Evolutionary conservation across 2,888 invertebrate genomes (phyloP).

Genomic region (Leucophenga maculata): DNA sequence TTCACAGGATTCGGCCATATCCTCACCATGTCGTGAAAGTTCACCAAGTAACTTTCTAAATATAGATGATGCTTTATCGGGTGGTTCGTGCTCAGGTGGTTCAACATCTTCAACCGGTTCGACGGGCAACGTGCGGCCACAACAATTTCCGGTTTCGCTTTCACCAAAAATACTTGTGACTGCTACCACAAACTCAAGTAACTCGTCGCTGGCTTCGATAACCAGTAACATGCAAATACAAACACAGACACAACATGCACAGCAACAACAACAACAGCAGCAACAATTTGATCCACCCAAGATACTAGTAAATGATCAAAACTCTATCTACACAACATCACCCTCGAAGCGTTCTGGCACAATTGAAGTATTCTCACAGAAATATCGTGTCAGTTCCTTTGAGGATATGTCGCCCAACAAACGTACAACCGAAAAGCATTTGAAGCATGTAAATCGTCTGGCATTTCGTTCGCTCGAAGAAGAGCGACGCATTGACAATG

Average conservation of each 20-base stretch:
- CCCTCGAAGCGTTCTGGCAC: conserved; percentile 72
- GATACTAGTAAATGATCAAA: conserved; percentile 72
- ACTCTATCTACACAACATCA: conserved; percentile 72
- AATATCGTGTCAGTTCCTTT: conserved; percentile 72
- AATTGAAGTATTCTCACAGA: conserved; percentile 72
- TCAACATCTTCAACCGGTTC: conserved; percentile 60
- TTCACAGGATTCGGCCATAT: conserved; percentile 71
- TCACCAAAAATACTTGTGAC: conserved; percentile 70
- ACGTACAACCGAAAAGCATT: conserved; percentile 56
- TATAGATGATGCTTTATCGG: conserved; percentile 65
- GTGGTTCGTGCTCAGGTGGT: conserved; percentile 42
- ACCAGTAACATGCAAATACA: conserved; percentile 37
- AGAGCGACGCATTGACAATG: conserved; percentile 71
- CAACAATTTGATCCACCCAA: conserved; percentile 72
- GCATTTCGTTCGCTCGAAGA: conserved; percentile 72
- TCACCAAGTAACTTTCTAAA: conserved; percentile 69
- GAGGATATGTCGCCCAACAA: conserved; percentile 72
- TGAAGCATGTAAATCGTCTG: conserved; percentile 70
- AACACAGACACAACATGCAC: conserved; percentile 30
- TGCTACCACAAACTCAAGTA: conserved; percentile 64
- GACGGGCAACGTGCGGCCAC: conserved; percentile 56
- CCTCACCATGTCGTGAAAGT: conserved; percentile 69
- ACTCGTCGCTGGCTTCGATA: conserved; percentile 60
- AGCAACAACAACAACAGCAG: conserved; percentile 46
- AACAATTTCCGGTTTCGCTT: conserved; percentile 69